A percentile compares a stretch with the other conserved stretches of the same genome.
These are phyloP conservation scores for Sula dactylatra DNA, from an alignment of 2,113 vertebrate genomes.

Conservation along the genomic window DNA sequence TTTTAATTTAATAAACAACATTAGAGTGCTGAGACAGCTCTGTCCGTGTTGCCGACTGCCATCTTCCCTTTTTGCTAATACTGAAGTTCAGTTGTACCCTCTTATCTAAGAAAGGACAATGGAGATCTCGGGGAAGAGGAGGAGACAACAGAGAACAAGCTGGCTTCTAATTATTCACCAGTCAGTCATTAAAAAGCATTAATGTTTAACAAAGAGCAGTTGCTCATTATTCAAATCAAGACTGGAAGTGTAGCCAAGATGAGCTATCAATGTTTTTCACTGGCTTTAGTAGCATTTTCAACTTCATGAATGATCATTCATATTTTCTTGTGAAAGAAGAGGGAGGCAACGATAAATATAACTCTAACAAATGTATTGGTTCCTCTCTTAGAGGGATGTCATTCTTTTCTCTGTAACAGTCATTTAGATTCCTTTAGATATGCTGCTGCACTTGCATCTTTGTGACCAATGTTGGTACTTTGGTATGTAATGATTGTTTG, in stretches of 20 bases:
- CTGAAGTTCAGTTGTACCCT: not conserved
- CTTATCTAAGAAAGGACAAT: slow-evolving; percentile 4
- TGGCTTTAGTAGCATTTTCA: not conserved
- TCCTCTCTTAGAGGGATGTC: not conserved
- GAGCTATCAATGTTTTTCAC: slow-evolving; percentile 40
- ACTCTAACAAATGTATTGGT: not conserved
- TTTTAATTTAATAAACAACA: not conserved
- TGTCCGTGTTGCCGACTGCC: not conserved
- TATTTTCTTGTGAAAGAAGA: slow-evolving; percentile 44
- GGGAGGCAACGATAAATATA: not conserved
- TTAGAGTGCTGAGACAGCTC: not conserved
- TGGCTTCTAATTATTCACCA: slow-evolving; percentile 33
- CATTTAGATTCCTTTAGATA: not conserved
- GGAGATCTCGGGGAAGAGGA: slow-evolving; percentile 8
- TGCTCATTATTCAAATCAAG: slow-evolving; percentile 39
- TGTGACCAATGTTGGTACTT: not conserved
- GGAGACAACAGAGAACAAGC: not conserved
- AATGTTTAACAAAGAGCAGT: slow-evolving; percentile 58
- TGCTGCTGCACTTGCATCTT: not conserved
- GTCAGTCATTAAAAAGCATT: slow-evolving; percentile 34
- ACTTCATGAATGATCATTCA: slow-evolving; percentile 41
- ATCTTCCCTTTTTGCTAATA: not conserved
- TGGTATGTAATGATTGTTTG: not conserved
- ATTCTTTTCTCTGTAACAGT: not conserved
- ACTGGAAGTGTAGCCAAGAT: slow-evolving; percentile 38